phyloP scores from a whole-genome alignment of 2,113 vertebrate species.

The Plecturocebus donacophilus region DNA sequence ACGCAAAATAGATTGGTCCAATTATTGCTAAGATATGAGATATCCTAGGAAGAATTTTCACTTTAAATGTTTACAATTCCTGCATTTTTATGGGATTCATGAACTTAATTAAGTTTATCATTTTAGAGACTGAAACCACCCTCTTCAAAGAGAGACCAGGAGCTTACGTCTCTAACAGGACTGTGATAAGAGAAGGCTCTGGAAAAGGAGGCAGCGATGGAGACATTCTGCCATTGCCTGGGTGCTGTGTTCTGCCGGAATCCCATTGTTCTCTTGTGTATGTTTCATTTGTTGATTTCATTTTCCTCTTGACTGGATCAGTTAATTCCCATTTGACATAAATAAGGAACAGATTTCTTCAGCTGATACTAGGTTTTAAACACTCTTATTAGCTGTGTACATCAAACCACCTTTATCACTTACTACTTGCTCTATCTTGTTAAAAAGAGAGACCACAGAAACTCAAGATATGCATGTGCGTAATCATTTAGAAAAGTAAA shows the following conservation, averaged over 20 bases:
- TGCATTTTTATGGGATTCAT: background rate
- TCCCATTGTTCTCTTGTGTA: constrained; percentile 41
- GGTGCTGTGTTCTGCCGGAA: background rate
- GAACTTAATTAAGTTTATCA: background rate
- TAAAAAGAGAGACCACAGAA: constrained; percentile 36
- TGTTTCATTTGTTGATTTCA: constrained; percentile 13
- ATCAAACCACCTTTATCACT: constrained; percentile 58
- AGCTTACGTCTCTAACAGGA: background rate
- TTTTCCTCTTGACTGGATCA: constrained; percentile 42
- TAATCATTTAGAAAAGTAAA: constrained; percentile 49
- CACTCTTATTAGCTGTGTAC: constrained; percentile 22
- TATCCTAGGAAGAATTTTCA: background rate
- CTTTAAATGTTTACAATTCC: background rate
- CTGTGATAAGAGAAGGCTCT: background rate
- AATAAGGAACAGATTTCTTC: constrained; percentile 69
- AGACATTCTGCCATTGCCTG: accelerated
- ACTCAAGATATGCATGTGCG: background rate
- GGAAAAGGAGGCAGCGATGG: accelerated
- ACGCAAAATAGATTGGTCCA: no score
- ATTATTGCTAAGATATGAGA: background rate
- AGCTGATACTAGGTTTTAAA: constrained; percentile 72
- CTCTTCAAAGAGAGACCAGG: constrained; percentile 11
- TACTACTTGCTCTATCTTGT: constrained; percentile 41
- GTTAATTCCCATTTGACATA: constrained; percentile 70
- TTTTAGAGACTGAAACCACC: background rate